Conservation (phyloP, 2,113 vertebrate species). For the Gobio gobio region DNA sequence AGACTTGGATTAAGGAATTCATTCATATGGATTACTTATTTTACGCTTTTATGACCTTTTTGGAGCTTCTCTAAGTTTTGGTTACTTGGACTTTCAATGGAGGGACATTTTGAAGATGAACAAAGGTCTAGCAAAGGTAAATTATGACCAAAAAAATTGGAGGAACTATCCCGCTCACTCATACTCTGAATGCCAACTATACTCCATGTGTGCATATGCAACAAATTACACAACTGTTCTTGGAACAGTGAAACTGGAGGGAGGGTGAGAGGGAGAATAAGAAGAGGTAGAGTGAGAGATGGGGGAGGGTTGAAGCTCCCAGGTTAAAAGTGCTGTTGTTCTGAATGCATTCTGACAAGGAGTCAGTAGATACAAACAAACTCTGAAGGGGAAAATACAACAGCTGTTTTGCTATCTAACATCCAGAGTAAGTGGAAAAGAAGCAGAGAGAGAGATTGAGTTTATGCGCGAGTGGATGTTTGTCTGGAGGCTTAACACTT, state of each 20-base stretch:
- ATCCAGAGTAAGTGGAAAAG: conserved; percentile 18
- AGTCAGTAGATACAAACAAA: conserved; percentile 48
- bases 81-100: not conserved
- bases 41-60: not conserved
- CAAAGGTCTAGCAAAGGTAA: not conserved
- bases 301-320: conserved; percentile 6
- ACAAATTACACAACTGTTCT: conserved; percentile 22
- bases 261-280: not conserved
- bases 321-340: conserved; percentile 39
- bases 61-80: not conserved
- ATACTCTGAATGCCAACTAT: not conserved
- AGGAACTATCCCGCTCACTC: not conserved
- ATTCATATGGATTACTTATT: too few species aligned
- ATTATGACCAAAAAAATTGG: not conserved
- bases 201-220: not conserved
- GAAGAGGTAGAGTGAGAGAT: not conserved
- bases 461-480: conserved; percentile 25
- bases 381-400: conserved; percentile 48
- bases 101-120: not conserved
- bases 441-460: conserved; percentile 5
- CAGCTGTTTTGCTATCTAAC: conserved; percentile 48
- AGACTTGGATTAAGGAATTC: too few species aligned
- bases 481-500: conserved; percentile 44
- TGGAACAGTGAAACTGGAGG: not conserved
- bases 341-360: conserved; percentile 54